Conservation (phyloP, 2,888 invertebrate genomes). For the Papilio protenor region DNA sequence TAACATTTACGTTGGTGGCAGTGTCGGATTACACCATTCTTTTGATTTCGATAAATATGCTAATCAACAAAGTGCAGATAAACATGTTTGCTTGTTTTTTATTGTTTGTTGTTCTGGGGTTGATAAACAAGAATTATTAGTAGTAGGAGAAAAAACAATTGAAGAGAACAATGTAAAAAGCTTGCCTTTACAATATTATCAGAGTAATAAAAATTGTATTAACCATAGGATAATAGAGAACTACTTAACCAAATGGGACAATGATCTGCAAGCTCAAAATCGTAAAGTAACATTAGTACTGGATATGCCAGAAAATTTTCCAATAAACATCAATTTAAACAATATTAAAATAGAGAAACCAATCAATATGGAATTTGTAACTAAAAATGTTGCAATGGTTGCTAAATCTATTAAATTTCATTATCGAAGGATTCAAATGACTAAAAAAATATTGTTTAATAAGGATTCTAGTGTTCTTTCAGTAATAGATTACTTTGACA, state of each 20-base stretch:
- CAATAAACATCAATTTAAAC: conserved; percentile 49
- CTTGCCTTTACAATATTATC: conserved; percentile 56
- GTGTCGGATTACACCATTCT: conserved; percentile 53
- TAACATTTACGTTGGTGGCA: conserved; percentile 55
- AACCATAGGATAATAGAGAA: conserved; percentile 51
- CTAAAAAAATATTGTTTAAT: conserved; percentile 50
- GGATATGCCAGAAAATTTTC: conserved; percentile 47
- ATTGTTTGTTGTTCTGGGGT: conserved; percentile 53
- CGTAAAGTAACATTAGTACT: conserved; percentile 52
- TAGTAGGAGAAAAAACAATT: conserved; percentile 53
- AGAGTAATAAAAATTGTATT: conserved; percentile 51
- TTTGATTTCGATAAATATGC: conserved; percentile 53
- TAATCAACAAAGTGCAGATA: conserved; percentile 49
- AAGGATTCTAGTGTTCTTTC: conserved; percentile 46
- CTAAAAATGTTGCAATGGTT: conserved; percentile 52
- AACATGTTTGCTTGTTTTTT: conserved; percentile 56
- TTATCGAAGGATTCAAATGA: conserved; percentile 59
- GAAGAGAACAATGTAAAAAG: conserved; percentile 50
- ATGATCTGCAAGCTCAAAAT: conserved; percentile 50
- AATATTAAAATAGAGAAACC: conserved; percentile 54
- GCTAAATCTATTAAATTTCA: conserved; percentile 58
- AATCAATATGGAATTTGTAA: conserved; percentile 50
- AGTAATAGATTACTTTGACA: conserved; percentile 54
- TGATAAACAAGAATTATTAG: conserved; percentile 54
- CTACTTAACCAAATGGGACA: conserved; percentile 56